Base-by-base conservation (phyloP, 1,140 invertebrate species). In the Drosophila oshimai region DNA sequence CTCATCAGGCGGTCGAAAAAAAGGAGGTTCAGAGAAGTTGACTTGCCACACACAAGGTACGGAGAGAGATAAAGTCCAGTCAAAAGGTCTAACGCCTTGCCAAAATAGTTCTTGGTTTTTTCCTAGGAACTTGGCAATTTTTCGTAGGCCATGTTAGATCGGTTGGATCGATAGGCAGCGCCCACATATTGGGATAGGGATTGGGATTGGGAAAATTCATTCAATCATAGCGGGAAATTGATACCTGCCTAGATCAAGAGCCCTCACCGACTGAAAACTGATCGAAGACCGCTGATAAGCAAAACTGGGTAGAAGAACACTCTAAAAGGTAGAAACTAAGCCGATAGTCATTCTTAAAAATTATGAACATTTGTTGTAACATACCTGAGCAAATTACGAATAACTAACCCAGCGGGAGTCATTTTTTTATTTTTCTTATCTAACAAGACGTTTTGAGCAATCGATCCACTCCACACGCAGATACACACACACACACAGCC, bases 331-430 rank as follows among this genome's bases (percentile, higher is more conserved):
- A 47, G 29, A 50, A 47, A 62, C 57, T 62, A 61, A 62, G 42
- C 55, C 18, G 33, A 60, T 69, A 87, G 81, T 87, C 81, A 87
- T 87, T 87, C 81, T 87, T 88, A 81, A 87, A 86, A 87, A 87
- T 87, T 87, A 87, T 87, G 81, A 87, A 77, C 81, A 87, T 87
- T 86, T 87, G 67, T 74, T 86, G 61, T 62, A 75, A 86, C 51
- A 76, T 87, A 87, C 81, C 81, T 87, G 76, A 55, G 67, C 81
- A 86, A 86, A 86, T 86, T 86, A 86, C 72, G 57, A 33, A 73
- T 49, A 49, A 68, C 51, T 47, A 53, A 49, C 29, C 33, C 18
- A 15, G 17, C 31, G 61, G 81, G 76, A 87, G 87, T 87, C 62
- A 87, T 87, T 87, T 87, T 75, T 65, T 9, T 73, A 87, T 87